Percentiles rank a stretch among this genome's conserved stretches.
Evolutionary conservation across 2,113 vertebrate species (phyloP).

Genomic region (Seriola quinqueradiata): DNA sequence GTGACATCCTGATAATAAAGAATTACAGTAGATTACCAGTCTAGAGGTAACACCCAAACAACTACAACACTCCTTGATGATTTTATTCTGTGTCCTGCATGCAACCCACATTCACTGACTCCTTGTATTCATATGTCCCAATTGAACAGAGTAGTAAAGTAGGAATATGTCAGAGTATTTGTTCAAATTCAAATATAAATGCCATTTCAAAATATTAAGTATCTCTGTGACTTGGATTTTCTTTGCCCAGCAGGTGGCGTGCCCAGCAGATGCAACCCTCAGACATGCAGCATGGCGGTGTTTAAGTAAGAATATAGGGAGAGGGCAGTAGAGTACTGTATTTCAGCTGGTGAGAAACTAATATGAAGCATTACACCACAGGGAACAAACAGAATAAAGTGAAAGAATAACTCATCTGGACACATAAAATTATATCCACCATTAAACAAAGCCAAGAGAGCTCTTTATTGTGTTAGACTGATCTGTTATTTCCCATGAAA

Average conservation of each 20-base stretch:
- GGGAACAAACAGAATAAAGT: neutral
- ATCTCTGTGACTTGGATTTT: neutral
- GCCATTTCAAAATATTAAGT: neutral
- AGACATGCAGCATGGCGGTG: neutral
- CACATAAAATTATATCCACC: conserved; percentile 16
- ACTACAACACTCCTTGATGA: neutral
- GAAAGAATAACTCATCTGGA: conserved; percentile 31
- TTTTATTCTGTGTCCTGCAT: conserved; percentile 4
- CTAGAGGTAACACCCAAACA: neutral
- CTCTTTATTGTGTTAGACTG: neutral
- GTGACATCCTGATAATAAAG: too few species aligned
- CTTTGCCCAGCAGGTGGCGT: conserved; percentile 67
- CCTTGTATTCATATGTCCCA: neutral
- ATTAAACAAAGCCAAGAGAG: conserved; percentile 16
- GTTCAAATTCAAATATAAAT: neutral
- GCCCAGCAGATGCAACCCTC: neutral
- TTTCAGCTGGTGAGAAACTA: neutral
- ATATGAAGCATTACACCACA: neutral
- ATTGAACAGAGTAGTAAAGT: neutral
- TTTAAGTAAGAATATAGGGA: conserved; percentile 26
- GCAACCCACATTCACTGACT: neutral
- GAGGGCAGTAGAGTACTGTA: conserved; percentile 71
- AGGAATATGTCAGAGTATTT: neutral
- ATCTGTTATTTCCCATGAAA: conserved; percentile 28
- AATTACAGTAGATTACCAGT: too few species aligned